phyloP scores from a whole-genome alignment of 2,888 invertebrate species.

The Chrysolina haemoptera region DNA sequence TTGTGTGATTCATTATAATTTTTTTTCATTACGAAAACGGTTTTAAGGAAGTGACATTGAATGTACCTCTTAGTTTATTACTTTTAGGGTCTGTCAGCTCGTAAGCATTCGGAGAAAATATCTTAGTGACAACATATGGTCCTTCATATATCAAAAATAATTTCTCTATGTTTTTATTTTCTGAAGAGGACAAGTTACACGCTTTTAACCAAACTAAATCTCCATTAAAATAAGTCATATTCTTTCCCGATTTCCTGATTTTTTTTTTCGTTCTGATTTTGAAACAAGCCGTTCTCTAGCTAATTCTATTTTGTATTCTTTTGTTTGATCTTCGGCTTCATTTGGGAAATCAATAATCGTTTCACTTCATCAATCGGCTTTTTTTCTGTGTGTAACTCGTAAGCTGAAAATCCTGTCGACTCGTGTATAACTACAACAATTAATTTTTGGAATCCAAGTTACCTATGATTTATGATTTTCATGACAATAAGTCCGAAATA shows the following conservation, averaged over 20 bases:
- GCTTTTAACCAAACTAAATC: conserved; percentile 15
- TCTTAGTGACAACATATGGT: conserved; percentile 3
- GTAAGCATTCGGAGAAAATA: conserved; percentile 2
- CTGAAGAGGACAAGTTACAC: background rate
- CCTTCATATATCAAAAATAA: background rate
- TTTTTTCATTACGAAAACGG: background rate
- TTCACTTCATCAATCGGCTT: background rate
- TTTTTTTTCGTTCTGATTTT: background rate
- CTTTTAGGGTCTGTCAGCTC: background rate
- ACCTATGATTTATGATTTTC: too few relatives aligned
- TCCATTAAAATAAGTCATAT: background rate
- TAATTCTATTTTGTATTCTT: conserved; percentile 12
- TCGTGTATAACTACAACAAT: background rate
- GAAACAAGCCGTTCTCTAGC: conserved; percentile 1
- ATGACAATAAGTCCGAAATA: too few relatives aligned
- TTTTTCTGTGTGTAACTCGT: background rate
- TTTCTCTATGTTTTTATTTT: background rate
- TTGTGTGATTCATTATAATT: background rate
- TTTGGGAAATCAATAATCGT: background rate
- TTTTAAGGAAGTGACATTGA: conserved; percentile 4
- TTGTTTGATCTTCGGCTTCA: background rate
- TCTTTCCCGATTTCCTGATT: background rate
- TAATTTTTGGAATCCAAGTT: background rate
- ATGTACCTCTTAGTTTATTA: background rate
- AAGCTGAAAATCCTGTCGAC: background rate